Conservation (phyloP, 2,797 vertebrate species). For the Choloepus didactylus region DNA sequence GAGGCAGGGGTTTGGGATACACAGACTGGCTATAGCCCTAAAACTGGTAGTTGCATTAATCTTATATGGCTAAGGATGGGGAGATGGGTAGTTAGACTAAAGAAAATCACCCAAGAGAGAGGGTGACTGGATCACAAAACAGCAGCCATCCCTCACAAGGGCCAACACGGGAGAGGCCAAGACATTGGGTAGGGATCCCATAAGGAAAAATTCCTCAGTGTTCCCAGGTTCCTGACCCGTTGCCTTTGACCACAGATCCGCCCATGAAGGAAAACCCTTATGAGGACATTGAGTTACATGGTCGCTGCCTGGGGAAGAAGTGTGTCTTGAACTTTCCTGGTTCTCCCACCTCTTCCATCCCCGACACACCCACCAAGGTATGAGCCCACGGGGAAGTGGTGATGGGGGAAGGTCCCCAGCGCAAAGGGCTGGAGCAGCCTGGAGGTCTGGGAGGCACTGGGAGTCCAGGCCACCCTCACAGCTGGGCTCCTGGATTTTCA, state of each 20-base stretch:
- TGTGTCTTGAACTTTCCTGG: conserved; percentile 90
- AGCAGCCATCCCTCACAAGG: background rate
- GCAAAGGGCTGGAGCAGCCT: background rate
- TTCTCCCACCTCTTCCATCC: conserved; percentile 91
- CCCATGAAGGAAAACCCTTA: conserved; percentile 98
- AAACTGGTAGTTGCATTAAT: background rate
- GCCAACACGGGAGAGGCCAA: background rate
- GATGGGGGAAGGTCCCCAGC: background rate
- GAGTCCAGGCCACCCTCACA: background rate
- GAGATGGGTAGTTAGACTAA: background rate
- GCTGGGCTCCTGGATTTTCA: background rate
- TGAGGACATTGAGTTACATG: conserved; percentile 97
- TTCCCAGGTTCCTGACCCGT: conserved; percentile 48
- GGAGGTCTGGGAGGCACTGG: background rate
- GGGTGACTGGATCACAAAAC: background rate
- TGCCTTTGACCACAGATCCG: conserved; percentile 89
- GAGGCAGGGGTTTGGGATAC: background rate
- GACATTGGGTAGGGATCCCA: accelerated
- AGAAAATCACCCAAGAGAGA: background rate
- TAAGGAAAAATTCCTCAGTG: background rate
- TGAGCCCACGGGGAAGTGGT: background rate
- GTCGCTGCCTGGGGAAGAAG: conserved; percentile 91
- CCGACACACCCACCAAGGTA: conserved; percentile 95
- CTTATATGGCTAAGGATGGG: background rate
- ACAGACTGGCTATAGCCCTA: background rate